Evolutionary conservation across 2,797 vertebrate species (phyloP).

Genomic region (Typhlichthys subterraneus): DNA sequence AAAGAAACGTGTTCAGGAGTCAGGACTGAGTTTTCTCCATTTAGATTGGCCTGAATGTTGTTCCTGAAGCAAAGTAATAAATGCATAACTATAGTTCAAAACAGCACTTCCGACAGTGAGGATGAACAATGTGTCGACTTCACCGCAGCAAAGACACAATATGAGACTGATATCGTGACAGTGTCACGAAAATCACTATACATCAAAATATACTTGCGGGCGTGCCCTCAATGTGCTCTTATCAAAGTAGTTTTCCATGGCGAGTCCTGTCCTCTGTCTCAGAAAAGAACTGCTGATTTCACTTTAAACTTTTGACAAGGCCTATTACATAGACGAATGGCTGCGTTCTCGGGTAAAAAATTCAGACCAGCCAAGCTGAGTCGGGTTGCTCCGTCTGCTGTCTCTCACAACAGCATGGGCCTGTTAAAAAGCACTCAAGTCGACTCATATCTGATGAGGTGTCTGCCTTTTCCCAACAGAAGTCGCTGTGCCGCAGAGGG

Average conservation of each 20-base stretch:
- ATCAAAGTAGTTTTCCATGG: constrained; percentile 47
- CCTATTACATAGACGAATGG: constrained; percentile 68
- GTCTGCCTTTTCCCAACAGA: constrained; percentile 20
- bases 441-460: constrained; percentile 41
- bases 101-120: constrained; percentile 12
- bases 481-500: constrained; percentile 19
- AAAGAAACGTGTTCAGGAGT: too few species aligned
- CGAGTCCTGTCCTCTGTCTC: constrained; percentile 37
- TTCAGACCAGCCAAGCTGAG: constrained; percentile 27
- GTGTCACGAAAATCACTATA: constrained; percentile 37
- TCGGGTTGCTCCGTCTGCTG: constrained; percentile 31
- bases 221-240: constrained; percentile 42
- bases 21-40: too few species aligned
- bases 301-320: constrained; percentile 69
- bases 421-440: constrained; percentile 34
- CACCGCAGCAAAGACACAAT: constrained; percentile 32
- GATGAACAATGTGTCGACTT: constrained; percentile 23
- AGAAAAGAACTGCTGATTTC: constrained; percentile 63
- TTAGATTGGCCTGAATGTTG: too few species aligned
- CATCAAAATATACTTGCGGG: constrained; percentile 41
- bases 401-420: constrained; percentile 27
- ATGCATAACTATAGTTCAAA: neutral
- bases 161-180: constrained; percentile 23
- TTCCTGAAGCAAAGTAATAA: too few species aligned
- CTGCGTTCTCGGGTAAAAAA: constrained; percentile 46